phyloP scores from a whole-genome alignment of 2,888 invertebrate genomes.

The Cetonia aurata region DNA sequence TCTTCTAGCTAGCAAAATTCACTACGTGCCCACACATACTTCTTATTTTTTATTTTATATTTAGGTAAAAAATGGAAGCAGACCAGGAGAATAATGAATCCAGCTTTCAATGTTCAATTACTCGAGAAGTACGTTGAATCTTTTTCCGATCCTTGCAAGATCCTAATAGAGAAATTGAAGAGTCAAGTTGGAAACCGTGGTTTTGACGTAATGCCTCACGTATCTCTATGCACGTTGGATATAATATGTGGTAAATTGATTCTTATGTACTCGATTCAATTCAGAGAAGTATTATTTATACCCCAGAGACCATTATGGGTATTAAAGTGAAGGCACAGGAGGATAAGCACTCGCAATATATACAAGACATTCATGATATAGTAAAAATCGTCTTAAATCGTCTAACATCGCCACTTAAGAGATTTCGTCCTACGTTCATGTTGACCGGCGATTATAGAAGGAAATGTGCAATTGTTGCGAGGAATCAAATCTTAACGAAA shows the following conservation, averaged over 20 bases:
- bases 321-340: slow-evolving; percentile 78
- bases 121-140: slow-evolving; percentile 77
- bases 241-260: slow-evolving; percentile 55
- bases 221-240: slow-evolving; percentile 72
- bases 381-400: slow-evolving; percentile 56
- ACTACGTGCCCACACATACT: no score
- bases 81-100: slow-evolving; percentile 78
- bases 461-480: slow-evolving; percentile 67
- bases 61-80: slow-evolving; percentile 70
- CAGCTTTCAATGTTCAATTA: slow-evolving; percentile 81
- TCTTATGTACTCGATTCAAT: no score
- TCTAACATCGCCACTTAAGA: slow-evolving; percentile 61
- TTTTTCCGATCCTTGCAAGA: slow-evolving; percentile 73
- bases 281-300: no score
- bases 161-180: slow-evolving; percentile 70
- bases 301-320: slow-evolving; percentile 80
- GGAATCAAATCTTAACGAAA: slow-evolving; percentile 70
- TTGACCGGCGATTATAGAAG: slow-evolving; percentile 71
- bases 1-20: no score
- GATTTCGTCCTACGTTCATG: neutral
- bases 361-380: slow-evolving; percentile 74
- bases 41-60: no score
- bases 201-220: slow-evolving; percentile 72
- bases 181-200: slow-evolving; percentile 59
- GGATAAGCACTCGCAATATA: slow-evolving; percentile 77